Percentiles rank a stretch among this genome's conserved stretches.
Conservation (phyloP, 2,113 vertebrate species). For the Trachemys scripta region DNA sequence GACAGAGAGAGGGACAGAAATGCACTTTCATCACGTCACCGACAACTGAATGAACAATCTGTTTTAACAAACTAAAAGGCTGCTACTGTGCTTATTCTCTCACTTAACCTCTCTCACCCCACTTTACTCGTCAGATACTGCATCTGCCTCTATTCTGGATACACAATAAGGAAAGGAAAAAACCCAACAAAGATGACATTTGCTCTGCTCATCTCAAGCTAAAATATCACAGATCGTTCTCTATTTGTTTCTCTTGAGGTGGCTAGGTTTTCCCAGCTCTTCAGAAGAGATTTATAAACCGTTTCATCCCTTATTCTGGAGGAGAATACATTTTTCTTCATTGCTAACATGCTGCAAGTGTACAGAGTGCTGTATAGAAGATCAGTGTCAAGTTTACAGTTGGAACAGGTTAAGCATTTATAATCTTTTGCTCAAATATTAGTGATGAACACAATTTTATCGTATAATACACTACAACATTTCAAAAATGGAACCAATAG, state of each 20-base stretch:
- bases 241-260: neutral
- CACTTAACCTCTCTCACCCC: slow-evolving; percentile 52
- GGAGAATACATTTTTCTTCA: neutral
- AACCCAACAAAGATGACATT: slow-evolving; percentile 32
- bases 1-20: neutral
- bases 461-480: neutral
- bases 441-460: neutral
- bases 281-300: neutral
- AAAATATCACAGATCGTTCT: neutral
- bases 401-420: neutral
- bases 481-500: neutral
- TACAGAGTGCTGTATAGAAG: neutral
- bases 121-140: neutral
- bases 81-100: slow-evolving; percentile 41
- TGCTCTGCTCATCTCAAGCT: fast-evolving
- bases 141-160: slow-evolving; percentile 1
- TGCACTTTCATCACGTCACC: neutral
- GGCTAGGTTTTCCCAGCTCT: slow-evolving; percentile 21
- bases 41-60: slow-evolving; percentile 55
- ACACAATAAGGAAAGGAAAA: neutral
- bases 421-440: neutral
- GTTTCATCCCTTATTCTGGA: slow-evolving; percentile 29
- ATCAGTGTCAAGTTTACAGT: neutral
- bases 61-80: slow-evolving; percentile 16
- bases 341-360: neutral